Base-by-base conservation (phyloP, 2,888 invertebrate species). In the Acronicta psi region DNA sequence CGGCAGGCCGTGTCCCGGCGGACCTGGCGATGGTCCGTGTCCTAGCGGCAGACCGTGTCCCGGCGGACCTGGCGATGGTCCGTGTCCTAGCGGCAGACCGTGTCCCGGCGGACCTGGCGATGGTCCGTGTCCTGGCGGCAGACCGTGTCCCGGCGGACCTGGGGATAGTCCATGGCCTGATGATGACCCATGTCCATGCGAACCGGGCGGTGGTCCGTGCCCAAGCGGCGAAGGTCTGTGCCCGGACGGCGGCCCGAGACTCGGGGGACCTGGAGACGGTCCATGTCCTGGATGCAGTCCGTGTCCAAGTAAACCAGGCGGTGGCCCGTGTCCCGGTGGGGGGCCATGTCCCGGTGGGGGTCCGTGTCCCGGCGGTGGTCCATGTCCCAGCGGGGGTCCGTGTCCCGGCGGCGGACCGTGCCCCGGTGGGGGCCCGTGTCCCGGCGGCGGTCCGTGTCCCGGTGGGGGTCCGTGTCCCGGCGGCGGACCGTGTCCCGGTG, bases 41-140 rank as follows among this genome's bases (percentile, higher is more conserved):
- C n/a, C n/a, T n/a, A n/a, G n/a, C n/a, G n/a, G n/a, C n/a, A n/a
- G n/a, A n/a, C n/a, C n/a, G n/a, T n/a, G 69, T 10, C 70, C 74
- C 13, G 77, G 57, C n/a, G 60, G 46, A 29, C 49, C 43, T 13
- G 40, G 38, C 16, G 36, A 38, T 29, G 70, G 51, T 66, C 72
- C 59, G 65, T 46, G 46, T 87, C 88, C 2, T 85, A n/a, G n/a
- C n/a, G n/a, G n/a, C n/a, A n/a, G n/a, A n/a, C n/a, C n/a, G n/a
- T n/a, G n/a, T 58, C 59, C 55, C 37, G 50, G 44, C n/a, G 57
- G 55, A 14, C 75, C 70, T 25, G 25, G 25, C 7, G 8, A 6
- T 5, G 88, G 87, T 29, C 87, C 87, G 75, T 86, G 0, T 87
- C 88, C 2, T 85, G 88, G 72, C 6, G 42, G 42, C n/a, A n/a